Base-by-base conservation (phyloP, 1,140 invertebrate species). In the Chironomus tepperi region DNA sequence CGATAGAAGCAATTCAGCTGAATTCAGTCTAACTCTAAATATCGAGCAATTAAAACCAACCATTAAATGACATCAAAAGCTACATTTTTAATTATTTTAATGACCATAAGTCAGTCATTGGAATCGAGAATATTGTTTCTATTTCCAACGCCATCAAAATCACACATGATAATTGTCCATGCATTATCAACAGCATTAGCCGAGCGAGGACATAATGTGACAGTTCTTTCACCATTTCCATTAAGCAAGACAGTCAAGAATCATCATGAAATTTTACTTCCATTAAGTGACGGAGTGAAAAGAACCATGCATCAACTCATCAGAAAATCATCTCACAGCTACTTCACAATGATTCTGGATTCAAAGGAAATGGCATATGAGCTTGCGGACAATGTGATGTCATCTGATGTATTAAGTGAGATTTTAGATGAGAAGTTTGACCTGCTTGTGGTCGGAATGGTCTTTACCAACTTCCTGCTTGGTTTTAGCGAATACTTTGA, bases 401-500 rank as follows among this genome's bases (percentile, higher is more conserved):
- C n/a, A 5, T 18, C 19, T 0, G 16, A 18, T 1, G 65, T 19
- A 9, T 70, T 70, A 15, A 70, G 16, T 18, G 19, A 70, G n/a
- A 70, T 74, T 16, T 72, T 73, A 7, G 73, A 74, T 6, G 75
- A 73, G 16, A 43, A 80, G 65, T 81, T 79, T 42, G 80, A 81
- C 74, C 24, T 81, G n/a, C 77, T 81, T 75, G 77, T 81, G 18
- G 10, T 78, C 72, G 80, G 80, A 7, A 79, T 77, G 18, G 79
- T 81, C 42, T 15, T 81, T 1, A 81, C 81, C 34, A 76, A 77
- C 9, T 81, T 80, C 21, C 77, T 80, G 16, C n/a, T 81, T 74
- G 80, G 79, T 1, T 75, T 81, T 7, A 79, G 78, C 0, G 77
- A 77, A 8, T 79, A 79, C 42, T 73, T 81, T 34, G 75, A 78